Conservation (phyloP, 1,140 invertebrate genomes). For the Dreissena rostriformis region DNA sequence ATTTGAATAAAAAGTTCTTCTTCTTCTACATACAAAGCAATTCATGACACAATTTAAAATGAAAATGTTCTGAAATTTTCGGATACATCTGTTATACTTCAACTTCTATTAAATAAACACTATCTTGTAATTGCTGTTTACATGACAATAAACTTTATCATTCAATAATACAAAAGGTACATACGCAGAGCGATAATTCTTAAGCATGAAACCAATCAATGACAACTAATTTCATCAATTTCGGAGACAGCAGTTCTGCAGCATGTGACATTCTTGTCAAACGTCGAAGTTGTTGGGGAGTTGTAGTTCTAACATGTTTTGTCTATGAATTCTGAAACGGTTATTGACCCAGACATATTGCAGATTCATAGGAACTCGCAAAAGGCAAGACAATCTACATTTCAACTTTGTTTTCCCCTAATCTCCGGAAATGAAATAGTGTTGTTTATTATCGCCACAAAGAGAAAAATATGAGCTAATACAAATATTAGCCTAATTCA, state of each 20-base stretch:
- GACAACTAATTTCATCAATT: conserved; percentile 93
- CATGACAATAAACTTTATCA: no score
- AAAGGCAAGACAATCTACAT: conserved; percentile 22
- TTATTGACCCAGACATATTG: conserved; percentile 70
- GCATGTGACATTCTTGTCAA: conserved; percentile 95
- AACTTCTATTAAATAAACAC: no score
- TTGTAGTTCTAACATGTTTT: conserved; percentile 98
- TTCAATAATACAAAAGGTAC: no score
- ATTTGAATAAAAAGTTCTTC: no score
- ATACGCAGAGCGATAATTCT: no score
- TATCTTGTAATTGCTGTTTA: no score
- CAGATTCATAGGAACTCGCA: not conserved
- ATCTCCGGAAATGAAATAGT: conserved; percentile 39
- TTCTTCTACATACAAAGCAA: no score
- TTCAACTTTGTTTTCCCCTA: conserved; percentile 48
- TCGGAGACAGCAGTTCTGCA: conserved; percentile 94
- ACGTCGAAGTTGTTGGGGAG: conserved; percentile 97
- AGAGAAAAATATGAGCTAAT: no score
- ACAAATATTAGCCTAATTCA: no score
- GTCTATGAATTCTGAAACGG: conserved; percentile 94
- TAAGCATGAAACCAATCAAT: not conserved
- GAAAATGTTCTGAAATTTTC: no score
- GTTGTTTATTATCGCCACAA: not conserved
- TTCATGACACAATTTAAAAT: no score
- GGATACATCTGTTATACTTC: no score